Evolutionary conservation across 1,140 invertebrate species (phyloP).

Genomic region (Zaprionus africanus): DNA sequence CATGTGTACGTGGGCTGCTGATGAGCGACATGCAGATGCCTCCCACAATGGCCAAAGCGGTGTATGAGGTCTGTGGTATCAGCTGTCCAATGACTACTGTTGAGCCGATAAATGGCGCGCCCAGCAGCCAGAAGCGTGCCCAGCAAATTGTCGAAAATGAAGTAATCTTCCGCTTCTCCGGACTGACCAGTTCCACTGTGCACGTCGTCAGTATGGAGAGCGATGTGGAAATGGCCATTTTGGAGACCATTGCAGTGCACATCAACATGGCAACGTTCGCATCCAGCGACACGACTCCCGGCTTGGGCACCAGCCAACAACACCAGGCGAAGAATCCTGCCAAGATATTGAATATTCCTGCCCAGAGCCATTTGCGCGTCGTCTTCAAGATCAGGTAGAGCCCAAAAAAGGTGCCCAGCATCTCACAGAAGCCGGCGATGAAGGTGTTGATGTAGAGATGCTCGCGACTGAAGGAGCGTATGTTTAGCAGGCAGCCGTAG

Average conservation of each 20-base stretch:
- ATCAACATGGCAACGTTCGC: slow-evolving; percentile 75
- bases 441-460: slow-evolving; percentile 83
- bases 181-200: slow-evolving; percentile 76
- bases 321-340: slow-evolving; percentile 77
- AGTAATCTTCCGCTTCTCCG: slow-evolving; percentile 77
- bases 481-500: slow-evolving; percentile 84
- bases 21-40: slow-evolving; percentile 75
- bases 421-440: slow-evolving; percentile 79
- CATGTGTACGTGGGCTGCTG: slow-evolving; percentile 77
- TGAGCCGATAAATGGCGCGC: slow-evolving; percentile 80
- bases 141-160: slow-evolving; percentile 82
- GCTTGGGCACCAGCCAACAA: slow-evolving; percentile 78
- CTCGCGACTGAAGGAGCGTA: slow-evolving; percentile 84
- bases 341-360: slow-evolving; percentile 78
- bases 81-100: slow-evolving; percentile 76
- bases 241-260: slow-evolving; percentile 82
- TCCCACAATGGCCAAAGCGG: slow-evolving; percentile 74
- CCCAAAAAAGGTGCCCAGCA: slow-evolving; percentile 84
- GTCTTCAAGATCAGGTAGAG: slow-evolving; percentile 80
- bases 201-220: slow-evolving; percentile 83
- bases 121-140: slow-evolving; percentile 83
- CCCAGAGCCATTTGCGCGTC: slow-evolving; percentile 78
- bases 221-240: slow-evolving; percentile 79
- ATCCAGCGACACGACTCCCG: slow-evolving; percentile 62
- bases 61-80: slow-evolving; percentile 78